These are phyloP conservation scores for Penaeus indicus DNA, from an alignment of 1,140 invertebrate genomes.

Conservation along the genomic window DNA sequence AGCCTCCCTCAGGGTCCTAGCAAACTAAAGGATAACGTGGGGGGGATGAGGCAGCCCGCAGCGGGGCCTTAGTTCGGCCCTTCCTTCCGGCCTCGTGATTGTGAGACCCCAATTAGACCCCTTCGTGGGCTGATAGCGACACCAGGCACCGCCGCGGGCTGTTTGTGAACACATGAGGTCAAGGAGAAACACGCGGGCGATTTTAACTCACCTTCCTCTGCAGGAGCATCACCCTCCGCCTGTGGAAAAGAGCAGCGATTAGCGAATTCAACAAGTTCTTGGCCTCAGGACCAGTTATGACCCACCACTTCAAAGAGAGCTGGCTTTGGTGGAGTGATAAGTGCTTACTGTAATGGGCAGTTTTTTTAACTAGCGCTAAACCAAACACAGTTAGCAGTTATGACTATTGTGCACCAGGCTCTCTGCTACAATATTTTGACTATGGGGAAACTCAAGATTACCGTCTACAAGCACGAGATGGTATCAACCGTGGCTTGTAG, in stretches of 20 bases:
- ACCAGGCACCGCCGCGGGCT: background rate
- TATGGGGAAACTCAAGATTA: too few relatives aligned
- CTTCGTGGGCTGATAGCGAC: background rate
- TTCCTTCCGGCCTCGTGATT: background rate
- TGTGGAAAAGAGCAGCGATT: slow-evolving; percentile 51
- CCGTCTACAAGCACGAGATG: too few relatives aligned
- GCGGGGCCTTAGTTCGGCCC: slow-evolving; percentile 13
- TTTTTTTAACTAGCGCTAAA: too few relatives aligned
- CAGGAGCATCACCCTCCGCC: slow-evolving; percentile 48
- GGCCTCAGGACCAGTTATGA: too few relatives aligned
- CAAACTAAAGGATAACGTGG: background rate
- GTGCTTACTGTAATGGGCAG: too few relatives aligned
- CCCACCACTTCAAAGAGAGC: too few relatives aligned
- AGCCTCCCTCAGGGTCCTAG: background rate
- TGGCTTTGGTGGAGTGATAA: too few relatives aligned
- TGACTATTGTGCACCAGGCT: too few relatives aligned
- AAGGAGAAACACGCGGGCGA: background rate
- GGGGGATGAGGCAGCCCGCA: slow-evolving; percentile 17
- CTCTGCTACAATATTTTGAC: too few relatives aligned
- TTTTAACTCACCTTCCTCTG: slow-evolving; percentile 58
- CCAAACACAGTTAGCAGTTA: too few relatives aligned
- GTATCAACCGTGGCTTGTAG: too few relatives aligned
- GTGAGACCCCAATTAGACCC: background rate
- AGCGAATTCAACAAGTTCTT: slow-evolving; percentile 7
- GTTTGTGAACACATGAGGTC: background rate